These are phyloP conservation scores for Eupelmus urozonus DNA, from an alignment of 2,888 invertebrate species.

Conservation along the genomic window DNA sequence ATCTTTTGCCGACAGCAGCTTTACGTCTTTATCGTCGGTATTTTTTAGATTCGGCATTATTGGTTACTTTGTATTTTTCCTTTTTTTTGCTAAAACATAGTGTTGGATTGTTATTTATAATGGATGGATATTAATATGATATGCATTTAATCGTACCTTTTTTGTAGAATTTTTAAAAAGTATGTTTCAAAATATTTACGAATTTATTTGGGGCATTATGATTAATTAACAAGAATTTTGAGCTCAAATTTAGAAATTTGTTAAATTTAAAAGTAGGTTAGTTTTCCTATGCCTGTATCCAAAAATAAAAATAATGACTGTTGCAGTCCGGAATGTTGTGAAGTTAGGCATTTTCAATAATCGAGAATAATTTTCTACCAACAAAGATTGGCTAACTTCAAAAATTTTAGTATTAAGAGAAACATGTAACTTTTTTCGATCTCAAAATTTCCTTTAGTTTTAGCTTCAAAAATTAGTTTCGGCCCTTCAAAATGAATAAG, in stretches of 20 bases:
- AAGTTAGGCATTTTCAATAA: neutral
- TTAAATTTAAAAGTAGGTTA: constrained; percentile 1
- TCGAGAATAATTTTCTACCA: neutral
- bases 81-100: neutral
- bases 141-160: neutral
- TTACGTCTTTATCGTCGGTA: too few relatives aligned
- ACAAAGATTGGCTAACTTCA: neutral
- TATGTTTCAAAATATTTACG: neutral
- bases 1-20: neutral
- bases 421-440: too few relatives aligned
- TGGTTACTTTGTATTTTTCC: constrained; percentile 20
- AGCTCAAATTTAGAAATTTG: constrained; percentile 1
- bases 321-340: neutral
- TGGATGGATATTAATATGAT: neutral
- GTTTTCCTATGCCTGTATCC: too few relatives aligned
- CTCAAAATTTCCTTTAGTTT: neutral
- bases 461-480: neutral
- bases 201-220: neutral
- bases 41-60: constrained; percentile 3
- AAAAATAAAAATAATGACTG: too few relatives aligned
- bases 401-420: neutral
- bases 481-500: neutral
- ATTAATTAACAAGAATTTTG: neutral
- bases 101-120: neutral
- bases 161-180: neutral